Evolutionary conservation across 2,888 invertebrate species (phyloP).

Genomic region (Drosophila tanythrix): DNA sequence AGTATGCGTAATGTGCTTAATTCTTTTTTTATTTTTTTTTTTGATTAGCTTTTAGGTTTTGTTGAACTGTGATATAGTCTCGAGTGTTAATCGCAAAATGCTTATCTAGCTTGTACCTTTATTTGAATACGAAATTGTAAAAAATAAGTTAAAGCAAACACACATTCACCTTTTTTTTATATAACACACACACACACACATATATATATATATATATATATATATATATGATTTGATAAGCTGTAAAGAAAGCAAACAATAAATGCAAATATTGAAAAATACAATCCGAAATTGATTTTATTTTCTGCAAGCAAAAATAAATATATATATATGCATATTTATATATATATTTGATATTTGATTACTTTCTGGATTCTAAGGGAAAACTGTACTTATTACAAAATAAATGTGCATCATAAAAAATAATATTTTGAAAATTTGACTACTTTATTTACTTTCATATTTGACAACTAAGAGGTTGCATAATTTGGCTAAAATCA

Average conservation of each 20-base stretch:
- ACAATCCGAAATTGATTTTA: not conserved
- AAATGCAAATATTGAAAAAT: conserved; percentile 33
- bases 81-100: conserved; percentile 60
- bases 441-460: not conserved
- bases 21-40: conserved; percentile 5
- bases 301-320: not conserved
- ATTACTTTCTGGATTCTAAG: not conserved
- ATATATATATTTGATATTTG: too few species aligned
- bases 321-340: not conserved
- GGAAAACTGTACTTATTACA: not conserved
- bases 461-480: not conserved
- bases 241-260: conserved; percentile 39
- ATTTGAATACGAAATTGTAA: conserved; percentile 37
- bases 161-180: conserved; percentile 26
- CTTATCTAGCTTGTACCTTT: conserved; percentile 57
- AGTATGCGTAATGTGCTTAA: not conserved
- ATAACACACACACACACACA: not conserved
- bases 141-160: conserved; percentile 36
- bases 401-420: not conserved
- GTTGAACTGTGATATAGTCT: conserved; percentile 68
- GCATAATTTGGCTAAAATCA: not conserved
- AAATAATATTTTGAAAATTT: not conserved
- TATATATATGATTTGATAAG: conserved; percentile 26
- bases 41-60: conserved; percentile 20
- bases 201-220: not conserved